A percentile compares a stretch with the other conserved stretches of the same genome.
Conservation (phyloP, 2,888 invertebrate genomes). For the Spilosoma lubricipeda region DNA sequence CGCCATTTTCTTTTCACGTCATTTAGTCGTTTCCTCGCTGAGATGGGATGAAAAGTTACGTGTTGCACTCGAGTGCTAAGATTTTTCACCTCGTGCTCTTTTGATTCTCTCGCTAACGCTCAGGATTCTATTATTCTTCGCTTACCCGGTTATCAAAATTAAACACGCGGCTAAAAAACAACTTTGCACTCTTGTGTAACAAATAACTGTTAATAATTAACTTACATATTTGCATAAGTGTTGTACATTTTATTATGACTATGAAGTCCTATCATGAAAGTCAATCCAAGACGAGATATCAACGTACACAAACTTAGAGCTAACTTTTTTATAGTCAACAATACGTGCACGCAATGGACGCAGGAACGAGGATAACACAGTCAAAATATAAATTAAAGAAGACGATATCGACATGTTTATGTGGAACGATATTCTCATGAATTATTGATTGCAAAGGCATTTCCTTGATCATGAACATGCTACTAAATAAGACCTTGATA, state of each 20-base stretch:
- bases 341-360: background rate
- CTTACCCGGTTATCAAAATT: no score
- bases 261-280: background rate
- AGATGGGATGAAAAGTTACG: no score
- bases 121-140: no score
- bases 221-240: background rate
- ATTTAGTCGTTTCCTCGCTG: no score
- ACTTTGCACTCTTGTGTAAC: no score
- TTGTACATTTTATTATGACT: background rate
- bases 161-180: no score
- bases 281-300: background rate
- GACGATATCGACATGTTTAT: conserved; percentile 44
- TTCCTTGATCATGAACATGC: conserved; percentile 50
- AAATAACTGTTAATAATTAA: no score
- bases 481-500: conserved; percentile 18
- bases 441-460: conserved; percentile 48
- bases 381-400: conserved; percentile 11
- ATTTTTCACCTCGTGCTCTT: no score
- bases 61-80: no score
- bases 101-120: no score
- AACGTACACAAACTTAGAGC: background rate
- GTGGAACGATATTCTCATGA: conserved; percentile 47
- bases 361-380: background rate
- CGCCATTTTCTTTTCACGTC: no score
- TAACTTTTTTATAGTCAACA: background rate